Evolutionary conservation across 2,113 vertebrate species (phyloP).

Genomic region (Microtus oregoni): DNA sequence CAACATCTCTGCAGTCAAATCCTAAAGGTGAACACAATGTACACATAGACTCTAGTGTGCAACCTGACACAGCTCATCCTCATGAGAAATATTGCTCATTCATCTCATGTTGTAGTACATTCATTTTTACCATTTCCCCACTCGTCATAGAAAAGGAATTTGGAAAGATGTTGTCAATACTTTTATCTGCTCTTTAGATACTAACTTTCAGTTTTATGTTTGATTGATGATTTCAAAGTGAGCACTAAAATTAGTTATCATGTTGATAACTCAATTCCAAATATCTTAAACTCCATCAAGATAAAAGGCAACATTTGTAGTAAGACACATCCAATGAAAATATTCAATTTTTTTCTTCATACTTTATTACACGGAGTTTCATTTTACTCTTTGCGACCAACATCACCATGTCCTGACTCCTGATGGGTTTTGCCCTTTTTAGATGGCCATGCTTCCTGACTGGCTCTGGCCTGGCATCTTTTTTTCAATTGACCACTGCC

Average conservation of each 20-base stretch:
- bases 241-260: not conserved
- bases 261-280: not conserved
- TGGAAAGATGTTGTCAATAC: not conserved
- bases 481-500: not conserved
- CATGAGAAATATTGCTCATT: too few species aligned
- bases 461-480: not conserved
- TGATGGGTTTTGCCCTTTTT: not conserved
- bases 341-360: not conserved
- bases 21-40: too few species aligned
- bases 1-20: too few species aligned
- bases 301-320: not conserved
- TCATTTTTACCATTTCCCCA: not conserved
- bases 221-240: constrained; percentile 3
- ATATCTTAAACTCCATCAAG: not conserved
- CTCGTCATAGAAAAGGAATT: not conserved
- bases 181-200: not conserved
- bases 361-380: not conserved
- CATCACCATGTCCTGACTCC: not conserved
- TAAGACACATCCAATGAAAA: not conserved
- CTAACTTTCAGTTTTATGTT: not conserved
- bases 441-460: not conserved
- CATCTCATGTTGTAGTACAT: too few species aligned
- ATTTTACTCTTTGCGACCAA: not conserved
- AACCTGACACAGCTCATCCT: too few species aligned
- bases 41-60: too few species aligned